Base-by-base conservation (phyloP, 1,140 invertebrate species). In the Eupristina koningsbergeri region DNA sequence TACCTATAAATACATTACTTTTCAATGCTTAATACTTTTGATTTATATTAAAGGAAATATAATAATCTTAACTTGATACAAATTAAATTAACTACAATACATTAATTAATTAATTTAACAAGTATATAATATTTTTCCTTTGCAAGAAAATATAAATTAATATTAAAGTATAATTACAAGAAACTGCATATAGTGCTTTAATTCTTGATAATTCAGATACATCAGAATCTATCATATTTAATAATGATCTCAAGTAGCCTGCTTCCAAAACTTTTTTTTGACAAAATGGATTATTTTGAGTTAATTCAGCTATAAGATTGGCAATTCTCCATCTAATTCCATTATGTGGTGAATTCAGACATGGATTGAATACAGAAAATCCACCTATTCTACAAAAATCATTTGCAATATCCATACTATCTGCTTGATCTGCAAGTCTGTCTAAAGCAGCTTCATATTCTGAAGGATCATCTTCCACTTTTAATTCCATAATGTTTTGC, bases 321-420 rank as follows among this genome's bases (percentile, higher is more conserved):
- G 95, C 94, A 34, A 94, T 94, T 78, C 91, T 91, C 87, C 93
- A 93, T 45, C 96, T 93, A 0, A 97, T 92, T 19, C 93, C 93
- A 3, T 92, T 89, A 85, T 95, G 94, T 7, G 93, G 90, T 78
- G 94, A 95, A 84, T 94, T 93, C 36, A 96, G 90, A 87, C 96
- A 95, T 0, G 94, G 90, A 0, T 94, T 92, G 67, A 97, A 93
- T 64, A 96, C 93, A 0, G 93, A 90, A 87, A 96, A 96, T 1
- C 96, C 96, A 13, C 95, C 96, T 86, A 97, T 94, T 91, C 97
- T 97, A 86, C 95, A 94, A 89, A 97, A 97, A 93, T 97, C 96
- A 88, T 95, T 96, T 22, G 96, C 95, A 73, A 95, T 91, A 89
- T 97, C 96, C 74, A 96, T 94, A 84, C 94, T 93, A 88, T 96